phyloP scores from a whole-genome alignment of 23 tunicate genomes.

The Pegea sp. region DNA sequence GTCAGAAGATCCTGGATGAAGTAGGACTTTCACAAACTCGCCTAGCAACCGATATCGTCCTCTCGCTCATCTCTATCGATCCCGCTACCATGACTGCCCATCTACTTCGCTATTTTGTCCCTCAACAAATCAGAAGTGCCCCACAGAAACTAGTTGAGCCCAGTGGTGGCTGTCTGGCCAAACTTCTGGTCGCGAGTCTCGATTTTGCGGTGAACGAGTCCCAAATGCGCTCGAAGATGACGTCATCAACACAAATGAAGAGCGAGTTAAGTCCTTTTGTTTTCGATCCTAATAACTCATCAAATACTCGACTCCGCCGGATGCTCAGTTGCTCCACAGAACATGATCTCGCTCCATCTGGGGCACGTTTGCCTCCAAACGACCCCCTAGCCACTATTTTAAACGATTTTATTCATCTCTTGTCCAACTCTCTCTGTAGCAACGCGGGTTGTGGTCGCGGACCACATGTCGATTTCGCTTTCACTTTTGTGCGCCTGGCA shows the following conservation, averaged over 20 bases:
- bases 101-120: conserved; percentile 25
- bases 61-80: conserved; percentile 24
- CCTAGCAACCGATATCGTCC: conserved; percentile 16
- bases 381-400: conserved; percentile 21
- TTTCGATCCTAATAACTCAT: conserved; percentile 8
- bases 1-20: conserved; percentile 16
- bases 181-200: conserved; percentile 32
- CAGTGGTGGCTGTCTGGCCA: conserved; percentile 18
- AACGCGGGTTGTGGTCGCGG: no score
- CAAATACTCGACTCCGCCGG: conserved; percentile 23
- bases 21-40: conserved; percentile 9
- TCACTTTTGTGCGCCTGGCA: conserved; percentile 23
- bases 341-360: conserved; percentile 44
- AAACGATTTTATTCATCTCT: conserved; percentile 5
- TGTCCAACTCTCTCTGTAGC: conserved; percentile 10
- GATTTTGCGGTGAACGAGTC: conserved; percentile 35
- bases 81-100: conserved; percentile 21
- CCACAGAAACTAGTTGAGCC: conserved; percentile 24
- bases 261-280: conserved; percentile 10
- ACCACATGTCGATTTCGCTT: conserved; percentile 23
- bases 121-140: conserved; percentile 10
- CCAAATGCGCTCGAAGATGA: conserved; percentile 21
- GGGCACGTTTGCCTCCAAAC: conserved; percentile 12
- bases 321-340: conserved; percentile 76
- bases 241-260: background rate